Evolutionary conservation across 2,797 vertebrate species (phyloP), one percentile per base, ranked within the genome.

Genomic region (Chrysocyon brachyurus): DNA sequence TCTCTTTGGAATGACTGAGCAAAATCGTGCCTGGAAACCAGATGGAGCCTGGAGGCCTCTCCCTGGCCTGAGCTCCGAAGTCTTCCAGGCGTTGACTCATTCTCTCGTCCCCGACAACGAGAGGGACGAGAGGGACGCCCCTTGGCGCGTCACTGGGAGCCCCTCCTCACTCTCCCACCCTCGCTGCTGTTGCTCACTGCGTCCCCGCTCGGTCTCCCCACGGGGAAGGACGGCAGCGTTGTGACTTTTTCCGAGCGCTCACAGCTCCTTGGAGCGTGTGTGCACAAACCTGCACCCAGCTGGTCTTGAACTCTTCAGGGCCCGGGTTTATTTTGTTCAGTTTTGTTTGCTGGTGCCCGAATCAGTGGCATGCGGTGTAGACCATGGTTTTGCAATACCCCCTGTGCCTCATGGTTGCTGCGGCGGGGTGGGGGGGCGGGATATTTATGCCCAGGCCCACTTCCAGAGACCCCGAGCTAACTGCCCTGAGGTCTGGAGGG

Each of bases 141-240:
- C 73, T 66, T 17, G 19, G 0, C 4, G 26, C 4, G 8, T 81
- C 73, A 1, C 16, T 0, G 0, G 24, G 77, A n/a, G 5, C 57
- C 46, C 36, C 36, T 36, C 12, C 36, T n/a, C 21, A 12, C 36
- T 46, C 59, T 61, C 81, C 11, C 22, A 7, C 75, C 40, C 26
- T 6, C 52, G n/a, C 9, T 63, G 36, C 59, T 24, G 0, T 6
- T 49, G 11, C 12, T 3, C 70, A 5, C 22, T 17, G 26, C 19
- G 11, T 52, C 46, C 73, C 12, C 3, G 33, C n/a, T 61, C 54
- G 17, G 33, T 33, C 59, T 46, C 5, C 0, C 22, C 40, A 4
- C 22, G 4, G 4, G 11, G 68, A 15, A 0, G 1, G 77, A 24
- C 5, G 22, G 31, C 10, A 31, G 24, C 12, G 33, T 4, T 11